A percentile compares a stretch with the other conserved stretches of the same genome.
Conservation (phyloP, 2,888 invertebrate genomes). For the Rhorus exstirpatorius region DNA sequence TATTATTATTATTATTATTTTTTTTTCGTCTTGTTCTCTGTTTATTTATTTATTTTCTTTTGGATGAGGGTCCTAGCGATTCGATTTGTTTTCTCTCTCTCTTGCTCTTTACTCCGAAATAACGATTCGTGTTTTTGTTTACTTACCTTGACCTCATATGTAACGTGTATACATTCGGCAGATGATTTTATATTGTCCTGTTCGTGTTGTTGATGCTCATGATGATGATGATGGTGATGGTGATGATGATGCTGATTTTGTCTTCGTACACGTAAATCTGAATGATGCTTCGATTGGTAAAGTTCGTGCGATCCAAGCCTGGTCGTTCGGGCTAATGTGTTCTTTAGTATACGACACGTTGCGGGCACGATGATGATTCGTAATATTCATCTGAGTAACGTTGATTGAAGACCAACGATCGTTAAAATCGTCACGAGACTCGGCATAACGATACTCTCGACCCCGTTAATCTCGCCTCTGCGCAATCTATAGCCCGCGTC, state of each 20-base stretch:
- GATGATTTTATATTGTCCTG: slow-evolving; percentile 40
- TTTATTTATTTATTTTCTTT: slow-evolving; percentile 12
- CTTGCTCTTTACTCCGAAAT: not conserved
- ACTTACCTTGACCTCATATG: slow-evolving; percentile 54
- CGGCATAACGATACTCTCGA: slow-evolving; percentile 59
- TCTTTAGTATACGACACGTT: too few species aligned
- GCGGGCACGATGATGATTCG: slow-evolving; percentile 25
- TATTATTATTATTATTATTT: too few species aligned
- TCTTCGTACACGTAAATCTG: slow-evolving; percentile 34
- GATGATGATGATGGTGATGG: slow-evolving; percentile 6
- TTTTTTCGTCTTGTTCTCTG: not conserved
- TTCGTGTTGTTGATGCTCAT: slow-evolving; percentile 29
- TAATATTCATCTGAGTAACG: slow-evolving; percentile 72
- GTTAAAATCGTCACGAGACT: slow-evolving; percentile 62
- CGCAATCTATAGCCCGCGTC: slow-evolving; percentile 88
- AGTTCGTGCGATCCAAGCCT: slow-evolving; percentile 26
- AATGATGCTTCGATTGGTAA: slow-evolving; percentile 33
- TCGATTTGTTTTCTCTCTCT: not conserved
- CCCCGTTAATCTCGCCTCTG: slow-evolving; percentile 78
- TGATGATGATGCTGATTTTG: slow-evolving; percentile 13
- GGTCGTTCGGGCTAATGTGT: slow-evolving; percentile 32
- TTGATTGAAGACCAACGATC: slow-evolving; percentile 67
- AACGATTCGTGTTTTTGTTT: slow-evolving; percentile 20
- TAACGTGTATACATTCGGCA: slow-evolving; percentile 30
- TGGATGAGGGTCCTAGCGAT: not conserved